These are phyloP conservation scores for Geophilus truncorum DNA, from an alignment of 2,888 invertebrate genomes.

Conservation along the genomic window DNA sequence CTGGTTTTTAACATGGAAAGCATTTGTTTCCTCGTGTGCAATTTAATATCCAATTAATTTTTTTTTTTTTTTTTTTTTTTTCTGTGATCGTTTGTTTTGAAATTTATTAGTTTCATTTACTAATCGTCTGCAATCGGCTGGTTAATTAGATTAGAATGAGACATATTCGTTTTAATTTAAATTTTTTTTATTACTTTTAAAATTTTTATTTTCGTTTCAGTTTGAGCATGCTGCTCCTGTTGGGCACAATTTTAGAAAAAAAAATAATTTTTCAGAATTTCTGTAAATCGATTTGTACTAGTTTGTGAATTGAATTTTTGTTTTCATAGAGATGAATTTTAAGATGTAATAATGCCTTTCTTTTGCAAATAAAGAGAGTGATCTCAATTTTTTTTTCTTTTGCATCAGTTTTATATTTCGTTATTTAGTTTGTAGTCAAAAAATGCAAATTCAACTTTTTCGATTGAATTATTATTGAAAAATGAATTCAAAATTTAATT, in stretches of 20 bases:
- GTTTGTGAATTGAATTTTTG: slow-evolving; percentile 1
- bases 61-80: not conserved
- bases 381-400: not conserved
- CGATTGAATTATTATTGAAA: not conserved
- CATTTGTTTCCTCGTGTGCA: not conserved
- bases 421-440: not conserved
- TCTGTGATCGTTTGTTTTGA: not conserved
- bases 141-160: not conserved
- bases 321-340: not conserved
- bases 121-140: not conserved
- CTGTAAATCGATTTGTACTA: not conserved
- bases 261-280: not conserved
- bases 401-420: not conserved
- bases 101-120: not conserved
- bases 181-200: not conserved
- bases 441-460: not conserved
- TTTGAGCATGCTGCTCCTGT: slow-evolving; percentile 20
- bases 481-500: not conserved
- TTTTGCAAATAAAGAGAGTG: slow-evolving; percentile 29
- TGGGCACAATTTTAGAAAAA: not conserved
- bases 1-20: slow-evolving; percentile 3
- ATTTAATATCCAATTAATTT: not conserved
- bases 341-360: not conserved
- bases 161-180: not conserved
- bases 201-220: slow-evolving; percentile 23